phyloP scores from a whole-genome alignment of 1,140 invertebrate species.

The Eciton burchellii region DNA sequence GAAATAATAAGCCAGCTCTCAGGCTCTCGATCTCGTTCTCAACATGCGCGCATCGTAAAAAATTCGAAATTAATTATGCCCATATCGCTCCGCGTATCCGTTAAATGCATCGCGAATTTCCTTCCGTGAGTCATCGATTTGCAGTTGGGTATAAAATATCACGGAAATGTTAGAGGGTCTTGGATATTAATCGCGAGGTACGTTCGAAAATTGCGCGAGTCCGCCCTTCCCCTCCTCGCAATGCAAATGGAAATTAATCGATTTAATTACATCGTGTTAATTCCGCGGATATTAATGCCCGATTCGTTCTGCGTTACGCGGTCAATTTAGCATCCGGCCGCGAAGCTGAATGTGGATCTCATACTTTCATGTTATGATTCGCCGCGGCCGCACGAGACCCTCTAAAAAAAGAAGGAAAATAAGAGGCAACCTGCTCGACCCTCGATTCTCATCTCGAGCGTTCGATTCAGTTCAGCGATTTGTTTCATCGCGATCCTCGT shows the following conservation, averaged over 20 bases:
- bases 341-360: no score
- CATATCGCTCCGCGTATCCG: slow-evolving; percentile 26
- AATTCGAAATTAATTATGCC: slow-evolving; percentile 46
- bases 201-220: slow-evolving; percentile 49
- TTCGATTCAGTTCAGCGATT: background rate
- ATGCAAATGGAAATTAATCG: slow-evolving; percentile 58
- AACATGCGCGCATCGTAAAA: slow-evolving; percentile 9
- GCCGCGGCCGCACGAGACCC: background rate
- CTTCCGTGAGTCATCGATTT: slow-evolving; percentile 43
- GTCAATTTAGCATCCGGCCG: slow-evolving; percentile 47
- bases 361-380: no score
- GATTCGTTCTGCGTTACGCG: slow-evolving; percentile 51
- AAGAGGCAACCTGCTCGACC: background rate
- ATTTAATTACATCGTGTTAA: slow-evolving; percentile 62
- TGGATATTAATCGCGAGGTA: slow-evolving; percentile 39
- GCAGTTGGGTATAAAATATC: slow-evolving; percentile 52
- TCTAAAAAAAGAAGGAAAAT: background rate
- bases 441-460: background rate
- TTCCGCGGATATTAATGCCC: slow-evolving; percentile 55
- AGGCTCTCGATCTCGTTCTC: background rate
- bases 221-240: no score
- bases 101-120: slow-evolving; percentile 46
- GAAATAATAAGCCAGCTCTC: background rate
- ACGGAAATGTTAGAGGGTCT: slow-evolving; percentile 36
- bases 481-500: background rate